Conservation (phyloP, 2,888 invertebrate genomes). For the Platycnemis pennipes region DNA sequence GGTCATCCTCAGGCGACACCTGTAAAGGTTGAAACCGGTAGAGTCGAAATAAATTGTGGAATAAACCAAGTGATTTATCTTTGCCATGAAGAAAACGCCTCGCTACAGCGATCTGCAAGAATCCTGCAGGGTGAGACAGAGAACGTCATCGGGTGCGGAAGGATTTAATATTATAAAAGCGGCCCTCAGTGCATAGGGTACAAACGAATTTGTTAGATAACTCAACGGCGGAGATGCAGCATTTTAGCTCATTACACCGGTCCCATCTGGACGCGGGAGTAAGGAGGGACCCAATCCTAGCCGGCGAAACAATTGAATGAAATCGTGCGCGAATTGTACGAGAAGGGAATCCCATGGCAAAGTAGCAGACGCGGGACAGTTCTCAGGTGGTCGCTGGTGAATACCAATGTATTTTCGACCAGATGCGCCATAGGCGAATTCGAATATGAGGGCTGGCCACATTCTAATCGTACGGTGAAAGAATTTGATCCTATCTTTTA, state of each 20-base stretch:
- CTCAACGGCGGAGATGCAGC: conserved; percentile 7
- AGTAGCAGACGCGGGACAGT: neutral
- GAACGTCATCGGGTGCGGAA: conserved; percentile 3
- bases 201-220: neutral
- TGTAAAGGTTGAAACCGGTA: too few relatives aligned
- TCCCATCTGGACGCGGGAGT: neutral
- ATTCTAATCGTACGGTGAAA: too few relatives aligned
- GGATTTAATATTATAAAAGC: conserved; percentile 5
- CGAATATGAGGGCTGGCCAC: neutral
- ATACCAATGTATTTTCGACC: neutral
- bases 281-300: neutral
- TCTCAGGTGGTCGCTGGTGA: neutral
- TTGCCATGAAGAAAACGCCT: neutral
- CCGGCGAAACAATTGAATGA: neutral
- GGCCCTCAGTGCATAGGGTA: neutral
- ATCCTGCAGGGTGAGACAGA: neutral
- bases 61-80: too few relatives aligned
- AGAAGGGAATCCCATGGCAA: neutral
- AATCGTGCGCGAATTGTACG: neutral
- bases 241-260: conserved; percentile 1
- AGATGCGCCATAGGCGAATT: neutral
- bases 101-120: too few relatives aligned
- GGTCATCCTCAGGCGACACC: too few relatives aligned
- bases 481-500: too few relatives aligned
- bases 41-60: too few relatives aligned